Conservation (phyloP, 2,888 invertebrate genomes). For the Ophion costatus region DNA sequence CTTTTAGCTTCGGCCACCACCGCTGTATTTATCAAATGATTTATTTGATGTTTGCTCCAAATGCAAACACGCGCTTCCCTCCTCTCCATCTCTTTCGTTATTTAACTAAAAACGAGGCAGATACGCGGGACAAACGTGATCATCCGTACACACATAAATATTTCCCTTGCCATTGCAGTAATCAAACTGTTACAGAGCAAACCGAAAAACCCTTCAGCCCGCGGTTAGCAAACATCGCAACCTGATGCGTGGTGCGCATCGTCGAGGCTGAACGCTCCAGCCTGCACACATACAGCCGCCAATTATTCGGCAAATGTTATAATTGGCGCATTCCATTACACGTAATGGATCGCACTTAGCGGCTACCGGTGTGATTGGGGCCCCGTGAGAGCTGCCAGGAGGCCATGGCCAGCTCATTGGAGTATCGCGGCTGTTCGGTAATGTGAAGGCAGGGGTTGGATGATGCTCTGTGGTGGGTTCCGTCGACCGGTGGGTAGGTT, state of each 20-base stretch:
- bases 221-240: not conserved
- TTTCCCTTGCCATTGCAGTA: conserved; percentile 13
- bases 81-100: conserved; percentile 36
- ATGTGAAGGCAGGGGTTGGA: conserved; percentile 1
- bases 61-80: conserved; percentile 51
- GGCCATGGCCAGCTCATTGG: conserved; percentile 57
- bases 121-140: conserved; percentile 17
- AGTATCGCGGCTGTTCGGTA: conserved; percentile 15
- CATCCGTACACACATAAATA: not conserved
- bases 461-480: conserved; percentile 23
- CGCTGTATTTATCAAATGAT: conserved; percentile 78
- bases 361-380: conserved; percentile 81
- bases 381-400: conserved; percentile 70
- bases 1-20: conserved; percentile 77
- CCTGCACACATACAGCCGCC: conserved; percentile 73
- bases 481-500: conserved; percentile 12
- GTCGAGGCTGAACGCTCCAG: conserved; percentile 58
- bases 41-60: conserved; percentile 79
- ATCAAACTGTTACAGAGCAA: conserved; percentile 26
- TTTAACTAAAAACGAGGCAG: not conserved
- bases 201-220: conserved; percentile 38
- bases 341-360: conserved; percentile 83
- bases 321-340: conserved; percentile 83
- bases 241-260: not conserved
- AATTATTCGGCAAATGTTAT: conserved; percentile 83